Conservation (phyloP, 2,113 vertebrate genomes). For the Pelecanoides urinatrix region DNA sequence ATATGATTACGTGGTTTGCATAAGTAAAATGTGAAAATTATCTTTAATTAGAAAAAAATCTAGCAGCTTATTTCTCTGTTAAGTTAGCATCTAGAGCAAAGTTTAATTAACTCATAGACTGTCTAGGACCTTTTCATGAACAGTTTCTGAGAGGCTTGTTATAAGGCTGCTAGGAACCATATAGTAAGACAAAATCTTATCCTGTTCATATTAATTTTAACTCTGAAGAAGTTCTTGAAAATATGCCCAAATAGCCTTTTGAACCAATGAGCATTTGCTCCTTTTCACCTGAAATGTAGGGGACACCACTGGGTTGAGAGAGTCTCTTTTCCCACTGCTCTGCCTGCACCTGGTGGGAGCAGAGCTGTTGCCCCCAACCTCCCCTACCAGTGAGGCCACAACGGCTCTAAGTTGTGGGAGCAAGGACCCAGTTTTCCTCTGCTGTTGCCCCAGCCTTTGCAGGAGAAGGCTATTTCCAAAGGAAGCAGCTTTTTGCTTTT, state of each 20-base stretch:
- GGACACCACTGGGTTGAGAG: fast-evolving
- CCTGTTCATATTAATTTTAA: background rate
- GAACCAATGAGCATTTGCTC: background rate
- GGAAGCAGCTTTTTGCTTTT: background rate
- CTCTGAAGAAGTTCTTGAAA: background rate
- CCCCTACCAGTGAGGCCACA: fast-evolving
- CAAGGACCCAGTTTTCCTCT: background rate
- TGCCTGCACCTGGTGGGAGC: background rate
- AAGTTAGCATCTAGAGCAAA: background rate
- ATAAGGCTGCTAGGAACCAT: background rate
- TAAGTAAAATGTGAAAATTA: constrained; percentile 21
- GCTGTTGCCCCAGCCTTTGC: background rate
- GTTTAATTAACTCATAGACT: constrained; percentile 10
- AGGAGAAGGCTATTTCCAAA: background rate
- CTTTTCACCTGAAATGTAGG: background rate
- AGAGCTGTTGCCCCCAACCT: fast-evolving
- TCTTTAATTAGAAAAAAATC: constrained; percentile 20
- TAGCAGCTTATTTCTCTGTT: background rate
- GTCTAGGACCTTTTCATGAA: background rate
- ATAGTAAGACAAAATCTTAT: background rate
- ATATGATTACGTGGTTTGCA: constrained; percentile 6
- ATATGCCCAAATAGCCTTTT: background rate
- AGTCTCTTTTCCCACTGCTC: background rate
- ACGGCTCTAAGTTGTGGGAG: fast-evolving
- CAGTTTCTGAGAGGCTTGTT: background rate